Evolutionary conservation across 35 echinoderm and acorn worm genomes (phyloP), one percentile per base, ranked within the genome.

Genomic region (Holothuria glaberrima): DNA sequence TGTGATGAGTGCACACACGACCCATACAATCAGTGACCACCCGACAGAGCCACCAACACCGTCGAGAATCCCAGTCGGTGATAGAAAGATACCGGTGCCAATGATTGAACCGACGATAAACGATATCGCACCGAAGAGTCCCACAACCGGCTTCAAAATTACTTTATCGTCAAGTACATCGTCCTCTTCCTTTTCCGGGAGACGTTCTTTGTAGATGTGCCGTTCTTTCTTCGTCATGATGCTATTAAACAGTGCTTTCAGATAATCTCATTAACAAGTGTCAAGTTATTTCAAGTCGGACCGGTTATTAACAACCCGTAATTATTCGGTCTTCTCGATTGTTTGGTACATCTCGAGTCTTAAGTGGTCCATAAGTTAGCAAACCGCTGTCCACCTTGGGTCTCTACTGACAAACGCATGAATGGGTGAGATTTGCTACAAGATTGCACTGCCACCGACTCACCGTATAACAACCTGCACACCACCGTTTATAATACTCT

Each of bases 61-160:
- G 17, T 65, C 69, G 30, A 94, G 73, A n/a, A 97, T 59, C 14
- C 89, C 91, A 27, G 72, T 90, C 5, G 95, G 95, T 6, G 95
- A 94, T 20, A 97, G 48, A 78, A 94, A 94, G 26, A 94, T 97
- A 21, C 95, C 95, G 6, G 95, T 91, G 2, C 95, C 95, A 28
- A 97, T 94, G 32, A 94, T 91, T 12, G 77, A 75, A 4, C 92
- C 95, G 36, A 94, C 75, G 2, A 87, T 44, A 22, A 87, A 69
- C 6, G 61, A 26, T 69, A 87, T 71, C 19, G 61, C 66, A 46
- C 61, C 61, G 35, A 70, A 46, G 7, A 87, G 18, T 19, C 85
- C 85, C 17, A 87, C 65, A 35, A 87, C 60, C 50, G 61, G 85
- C 19, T 70, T 87, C 50, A 87, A 29, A 50, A 71, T 30, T 21